phyloP scores from a whole-genome alignment of 2,113 vertebrate species.

The Xiphophorus hellerii region DNA sequence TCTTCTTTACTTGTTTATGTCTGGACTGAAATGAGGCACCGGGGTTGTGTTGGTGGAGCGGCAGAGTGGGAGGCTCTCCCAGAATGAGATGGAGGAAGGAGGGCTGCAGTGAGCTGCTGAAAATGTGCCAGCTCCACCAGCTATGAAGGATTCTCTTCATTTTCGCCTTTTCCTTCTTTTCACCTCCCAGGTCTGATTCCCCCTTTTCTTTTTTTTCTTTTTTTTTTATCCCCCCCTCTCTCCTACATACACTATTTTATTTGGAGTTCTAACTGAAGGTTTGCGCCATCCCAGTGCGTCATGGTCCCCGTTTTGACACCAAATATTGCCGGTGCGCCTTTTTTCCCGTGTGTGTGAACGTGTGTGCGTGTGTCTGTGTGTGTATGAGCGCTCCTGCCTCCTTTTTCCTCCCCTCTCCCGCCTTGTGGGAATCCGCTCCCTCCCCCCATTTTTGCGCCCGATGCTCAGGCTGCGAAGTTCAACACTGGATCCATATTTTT shows the following conservation, averaged over 20 bases:
- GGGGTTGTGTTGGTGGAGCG: constrained; percentile 17
- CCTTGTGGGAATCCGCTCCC: constrained; percentile 39
- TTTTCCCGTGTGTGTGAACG: not conserved
- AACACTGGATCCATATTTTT: constrained; percentile 71
- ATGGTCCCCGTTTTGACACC: constrained; percentile 49
- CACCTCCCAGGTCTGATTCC: constrained; percentile 30
- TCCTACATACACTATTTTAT: not conserved
- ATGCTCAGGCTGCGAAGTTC: constrained; percentile 63
- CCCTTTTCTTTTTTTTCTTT: not conserved
- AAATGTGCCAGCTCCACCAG: constrained; percentile 60
- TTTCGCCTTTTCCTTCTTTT: constrained; percentile 37
- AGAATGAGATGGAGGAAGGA: constrained; percentile 13
- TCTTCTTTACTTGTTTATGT: constrained; percentile 1
- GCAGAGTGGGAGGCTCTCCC: constrained; percentile 44
- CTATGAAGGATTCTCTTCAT: constrained; percentile 43
- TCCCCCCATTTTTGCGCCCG: constrained; percentile 2
- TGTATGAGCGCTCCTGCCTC: constrained; percentile 35
- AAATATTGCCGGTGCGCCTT: constrained; percentile 28
- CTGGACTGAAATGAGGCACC: constrained; percentile 56
- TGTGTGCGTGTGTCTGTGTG: constrained; percentile 22
- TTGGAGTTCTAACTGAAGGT: constrained; percentile 64
- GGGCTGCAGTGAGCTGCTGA: constrained; percentile 59
- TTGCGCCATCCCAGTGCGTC: constrained; percentile 55
- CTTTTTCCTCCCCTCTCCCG: constrained; percentile 11
- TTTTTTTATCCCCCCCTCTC: too few relatives aligned